phyloP scores from a whole-genome alignment of 2,888 invertebrate genomes.

The Plagodis pulveraria region DNA sequence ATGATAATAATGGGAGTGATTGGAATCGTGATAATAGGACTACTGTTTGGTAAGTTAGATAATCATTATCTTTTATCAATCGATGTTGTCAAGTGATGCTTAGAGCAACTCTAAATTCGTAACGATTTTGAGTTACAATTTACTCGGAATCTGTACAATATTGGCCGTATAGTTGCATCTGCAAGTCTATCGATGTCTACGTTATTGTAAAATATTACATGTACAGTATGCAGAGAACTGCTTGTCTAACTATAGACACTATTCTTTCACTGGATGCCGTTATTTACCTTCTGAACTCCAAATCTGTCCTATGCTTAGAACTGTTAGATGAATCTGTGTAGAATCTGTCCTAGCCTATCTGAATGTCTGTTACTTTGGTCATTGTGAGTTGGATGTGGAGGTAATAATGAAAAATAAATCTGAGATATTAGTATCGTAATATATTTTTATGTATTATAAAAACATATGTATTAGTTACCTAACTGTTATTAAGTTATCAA shows the following conservation, averaged over 20 bases:
- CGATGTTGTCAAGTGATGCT: slow-evolving; percentile 50
- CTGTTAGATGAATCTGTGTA: slow-evolving; percentile 18
- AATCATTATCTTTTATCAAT: slow-evolving; percentile 43
- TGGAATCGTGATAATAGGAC: slow-evolving; percentile 91
- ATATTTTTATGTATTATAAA: no score
- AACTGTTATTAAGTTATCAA: no score
- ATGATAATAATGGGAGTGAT: slow-evolving; percentile 96
- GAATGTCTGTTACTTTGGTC: slow-evolving; percentile 9
- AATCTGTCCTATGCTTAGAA: slow-evolving; percentile 40
- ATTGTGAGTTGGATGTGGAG: slow-evolving; percentile 9
- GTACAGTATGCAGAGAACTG: slow-evolving; percentile 24
- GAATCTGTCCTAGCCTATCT: slow-evolving; percentile 21
- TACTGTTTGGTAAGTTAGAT: slow-evolving; percentile 92
- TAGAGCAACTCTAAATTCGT: slow-evolving; percentile 13
- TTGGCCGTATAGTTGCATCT: slow-evolving; percentile 26
- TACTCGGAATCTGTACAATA: slow-evolving; percentile 11
- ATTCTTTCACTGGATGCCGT: slow-evolving; percentile 45
- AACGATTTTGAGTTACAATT: neutral
- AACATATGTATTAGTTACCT: no score
- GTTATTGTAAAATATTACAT: slow-evolving; percentile 22
- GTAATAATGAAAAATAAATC: neutral
- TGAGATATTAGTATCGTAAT: no score
- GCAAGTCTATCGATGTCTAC: slow-evolving; percentile 21
- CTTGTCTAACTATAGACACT: slow-evolving; percentile 29
- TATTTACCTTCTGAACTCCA: slow-evolving; percentile 41